Evolutionary conservation across 2,797 vertebrate species (phyloP).

Genomic region (Cyclura pinguis): DNA sequence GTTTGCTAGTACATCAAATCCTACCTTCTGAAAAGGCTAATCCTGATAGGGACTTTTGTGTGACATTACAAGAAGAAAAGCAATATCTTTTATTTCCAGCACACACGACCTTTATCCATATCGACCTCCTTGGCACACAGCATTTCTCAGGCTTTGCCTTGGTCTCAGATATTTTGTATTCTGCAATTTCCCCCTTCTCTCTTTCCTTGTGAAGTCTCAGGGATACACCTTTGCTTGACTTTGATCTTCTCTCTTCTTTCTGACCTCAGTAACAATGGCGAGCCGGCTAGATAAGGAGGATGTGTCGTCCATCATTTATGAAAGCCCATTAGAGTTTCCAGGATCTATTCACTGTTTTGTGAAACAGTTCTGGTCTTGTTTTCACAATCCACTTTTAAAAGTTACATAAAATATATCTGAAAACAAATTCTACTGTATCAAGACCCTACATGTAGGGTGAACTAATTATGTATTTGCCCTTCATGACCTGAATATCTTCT

Average conservation of each 20-base stretch:
- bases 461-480: background rate
- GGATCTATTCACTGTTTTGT: background rate
- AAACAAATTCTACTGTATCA: background rate
- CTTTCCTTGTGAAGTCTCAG: constrained; percentile 3
- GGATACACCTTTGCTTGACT: constrained; percentile 6
- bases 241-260: constrained; percentile 12
- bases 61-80: constrained; percentile 47
- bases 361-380: background rate
- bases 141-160: constrained; percentile 23
- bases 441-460: background rate
- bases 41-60: constrained; percentile 41
- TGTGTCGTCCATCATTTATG: constrained; percentile 17
- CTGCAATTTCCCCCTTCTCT: background rate
- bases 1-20: constrained; percentile 32
- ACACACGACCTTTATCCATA: constrained; percentile 41
- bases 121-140: constrained; percentile 26
- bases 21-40: constrained; percentile 22
- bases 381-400: background rate
- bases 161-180: constrained; percentile 36
- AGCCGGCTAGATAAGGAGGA: background rate
- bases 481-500: background rate
- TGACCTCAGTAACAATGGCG: background rate
- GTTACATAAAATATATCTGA: background rate
- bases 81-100: constrained; percentile 34
- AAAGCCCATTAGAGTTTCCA: constrained; percentile 11